Evolutionary conservation across 2,888 invertebrate species (phyloP).

Genomic region (Drosophila atripex): DNA sequence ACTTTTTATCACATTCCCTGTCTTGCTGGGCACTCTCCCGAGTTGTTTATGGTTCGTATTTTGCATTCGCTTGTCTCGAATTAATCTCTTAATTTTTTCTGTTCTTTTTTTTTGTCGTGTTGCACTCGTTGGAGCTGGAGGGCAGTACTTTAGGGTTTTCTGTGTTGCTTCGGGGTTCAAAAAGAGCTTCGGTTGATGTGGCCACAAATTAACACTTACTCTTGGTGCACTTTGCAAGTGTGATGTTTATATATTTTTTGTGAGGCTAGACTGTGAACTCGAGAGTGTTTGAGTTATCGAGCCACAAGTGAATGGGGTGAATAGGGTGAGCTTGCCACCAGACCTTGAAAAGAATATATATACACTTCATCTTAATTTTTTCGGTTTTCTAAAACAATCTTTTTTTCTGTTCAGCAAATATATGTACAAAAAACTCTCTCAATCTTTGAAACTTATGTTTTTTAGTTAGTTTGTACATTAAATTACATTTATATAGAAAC

Average conservation of each 20-base stretch:
- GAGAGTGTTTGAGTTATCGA: conserved; percentile 22
- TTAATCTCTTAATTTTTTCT: conserved; percentile 59
- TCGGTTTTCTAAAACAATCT: too few species aligned
- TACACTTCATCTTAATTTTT: too few species aligned
- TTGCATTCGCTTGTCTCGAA: conserved; percentile 55
- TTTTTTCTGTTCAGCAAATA: too few species aligned
- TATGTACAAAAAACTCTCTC: too few species aligned
- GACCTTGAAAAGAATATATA: background rate
- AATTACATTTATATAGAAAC: too few species aligned
- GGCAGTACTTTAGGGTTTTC: conserved; percentile 35
- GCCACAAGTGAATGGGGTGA: conserved; percentile 1
- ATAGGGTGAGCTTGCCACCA: background rate
- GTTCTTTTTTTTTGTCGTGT: conserved; percentile 16
- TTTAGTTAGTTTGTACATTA: too few species aligned
- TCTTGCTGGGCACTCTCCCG: conserved; percentile 24
- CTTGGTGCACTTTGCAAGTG: conserved; percentile 38
- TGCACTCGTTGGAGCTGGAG: conserved; percentile 52
- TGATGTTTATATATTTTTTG: conserved; percentile 5
- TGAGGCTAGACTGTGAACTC: conserved; percentile 19
- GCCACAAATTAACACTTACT: conserved; percentile 43
- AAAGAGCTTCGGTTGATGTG: conserved; percentile 31
- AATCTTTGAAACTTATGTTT: too few species aligned
- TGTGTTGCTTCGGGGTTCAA: conserved; percentile 37
- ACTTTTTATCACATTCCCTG: conserved; percentile 38
- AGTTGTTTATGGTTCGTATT: conserved; percentile 57